Conservation (phyloP, 2,888 invertebrate genomes). For the Thera britannica region DNA sequence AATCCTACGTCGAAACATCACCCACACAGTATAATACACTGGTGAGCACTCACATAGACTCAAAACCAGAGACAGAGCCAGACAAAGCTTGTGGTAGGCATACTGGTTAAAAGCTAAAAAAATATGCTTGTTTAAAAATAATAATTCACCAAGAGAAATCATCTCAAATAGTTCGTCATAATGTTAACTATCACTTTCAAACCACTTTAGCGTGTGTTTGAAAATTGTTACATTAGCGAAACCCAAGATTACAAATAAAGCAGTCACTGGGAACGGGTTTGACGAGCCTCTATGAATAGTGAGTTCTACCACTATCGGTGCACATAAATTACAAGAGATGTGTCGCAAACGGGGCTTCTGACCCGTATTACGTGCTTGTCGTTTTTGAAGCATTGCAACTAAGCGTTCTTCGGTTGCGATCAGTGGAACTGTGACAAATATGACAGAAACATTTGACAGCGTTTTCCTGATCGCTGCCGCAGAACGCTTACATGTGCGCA, state of each 20-base stretch:
- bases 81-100: too few species aligned
- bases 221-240: constrained; percentile 38
- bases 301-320: constrained; percentile 38
- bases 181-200: constrained; percentile 32
- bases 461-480: too few species aligned
- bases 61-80: too few species aligned
- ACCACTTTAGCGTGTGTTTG: constrained; percentile 28
- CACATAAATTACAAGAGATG: constrained; percentile 37
- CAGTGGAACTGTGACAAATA: too few species aligned
- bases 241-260: constrained; percentile 28
- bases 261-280: constrained; percentile 45
- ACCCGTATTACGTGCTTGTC: constrained; percentile 46
- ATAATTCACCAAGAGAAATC: constrained; percentile 20
- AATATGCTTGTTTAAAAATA: constrained; percentile 12
- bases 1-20: too few species aligned
- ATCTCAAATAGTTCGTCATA: constrained; percentile 8
- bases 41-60: too few species aligned
- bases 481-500: too few species aligned
- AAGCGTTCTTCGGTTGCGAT: not conserved
- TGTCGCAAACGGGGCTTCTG: constrained; percentile 57
- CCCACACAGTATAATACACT: too few species aligned
- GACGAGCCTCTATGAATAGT: constrained; percentile 50
- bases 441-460: too few species aligned
- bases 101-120: not conserved
- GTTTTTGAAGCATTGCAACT: not conserved